A percentile compares a stretch with the other conserved stretches of the same genome.
phyloP scores from a whole-genome alignment of 2,797 vertebrate species.

The Argya squamiceps region DNA sequence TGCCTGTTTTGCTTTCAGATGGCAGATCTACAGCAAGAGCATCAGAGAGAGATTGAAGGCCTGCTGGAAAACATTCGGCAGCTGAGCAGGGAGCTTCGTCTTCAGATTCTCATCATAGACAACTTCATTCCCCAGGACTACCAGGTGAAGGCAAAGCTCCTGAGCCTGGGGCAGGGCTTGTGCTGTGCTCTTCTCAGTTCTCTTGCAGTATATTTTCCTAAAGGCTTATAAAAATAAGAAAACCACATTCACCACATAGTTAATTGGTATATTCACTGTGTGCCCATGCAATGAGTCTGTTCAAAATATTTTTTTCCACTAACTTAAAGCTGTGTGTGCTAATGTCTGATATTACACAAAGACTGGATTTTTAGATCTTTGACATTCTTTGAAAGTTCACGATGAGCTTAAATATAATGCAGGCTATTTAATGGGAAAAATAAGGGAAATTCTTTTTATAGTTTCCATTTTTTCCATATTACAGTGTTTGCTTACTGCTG shows the following conservation, averaged over 20 bases:
- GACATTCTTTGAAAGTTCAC: background rate
- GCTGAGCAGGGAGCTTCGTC: conserved; percentile 93
- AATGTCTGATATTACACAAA: background rate
- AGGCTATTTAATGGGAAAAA: background rate
- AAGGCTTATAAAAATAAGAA: background rate
- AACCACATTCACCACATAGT: background rate
- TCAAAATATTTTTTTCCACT: background rate
- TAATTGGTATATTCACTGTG: background rate
- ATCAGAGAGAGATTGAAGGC: conserved; percentile 96
- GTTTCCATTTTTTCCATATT: background rate
- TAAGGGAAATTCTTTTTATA: background rate
- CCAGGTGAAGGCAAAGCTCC: conserved; percentile 77
- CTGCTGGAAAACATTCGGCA: conserved; percentile 96
- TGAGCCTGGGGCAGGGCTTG: background rate
- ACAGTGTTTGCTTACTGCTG: background rate
- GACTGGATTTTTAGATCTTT: background rate
- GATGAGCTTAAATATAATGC: background rate
- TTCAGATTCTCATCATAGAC: conserved; percentile 98
- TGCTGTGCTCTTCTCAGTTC: background rate
- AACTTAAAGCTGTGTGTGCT: background rate
- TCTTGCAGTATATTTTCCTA: background rate
- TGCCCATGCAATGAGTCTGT: background rate
- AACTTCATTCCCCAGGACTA: conserved; percentile 98
- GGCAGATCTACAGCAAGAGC: conserved; percentile 97
- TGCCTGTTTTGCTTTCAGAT: conserved; percentile 77